phyloP scores from a whole-genome alignment of 2,888 invertebrate species.

The Geotrupes spiniger region DNA sequence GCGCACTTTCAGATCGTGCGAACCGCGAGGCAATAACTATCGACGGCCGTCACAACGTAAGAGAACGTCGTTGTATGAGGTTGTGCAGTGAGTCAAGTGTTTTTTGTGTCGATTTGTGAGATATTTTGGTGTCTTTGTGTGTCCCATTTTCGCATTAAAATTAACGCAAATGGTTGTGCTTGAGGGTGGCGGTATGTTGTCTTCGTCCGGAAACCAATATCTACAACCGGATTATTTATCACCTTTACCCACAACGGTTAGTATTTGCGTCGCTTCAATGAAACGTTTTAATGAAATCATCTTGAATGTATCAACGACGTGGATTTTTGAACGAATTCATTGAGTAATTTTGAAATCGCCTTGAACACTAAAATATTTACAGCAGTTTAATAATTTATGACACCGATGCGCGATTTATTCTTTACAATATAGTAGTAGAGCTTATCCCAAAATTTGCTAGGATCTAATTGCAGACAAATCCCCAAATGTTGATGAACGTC shows the following conservation, averaged over 20 bases:
- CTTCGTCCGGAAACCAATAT: slow-evolving; percentile 90
- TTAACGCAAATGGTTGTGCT: slow-evolving; percentile 76
- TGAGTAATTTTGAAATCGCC: too few species aligned
- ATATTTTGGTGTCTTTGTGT: slow-evolving; percentile 22
- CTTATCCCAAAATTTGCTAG: not conserved
- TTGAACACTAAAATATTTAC: too few species aligned
- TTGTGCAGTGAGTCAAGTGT: slow-evolving; percentile 11
- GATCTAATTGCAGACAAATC: too few species aligned
- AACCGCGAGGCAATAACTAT: slow-evolving; percentile 14
- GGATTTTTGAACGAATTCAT: too few species aligned
- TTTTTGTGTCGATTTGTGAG: slow-evolving; percentile 17
- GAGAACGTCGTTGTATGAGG: slow-evolving; percentile 29
- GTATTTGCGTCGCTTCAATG: slow-evolving; percentile 49
- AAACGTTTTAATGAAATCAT: too few species aligned
- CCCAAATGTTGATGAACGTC: too few species aligned
- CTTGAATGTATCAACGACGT: too few species aligned
- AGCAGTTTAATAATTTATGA: too few species aligned
- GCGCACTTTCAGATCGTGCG: slow-evolving; percentile 24
- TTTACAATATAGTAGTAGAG: too few species aligned
- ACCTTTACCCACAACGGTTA: slow-evolving; percentile 92
- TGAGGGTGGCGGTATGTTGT: slow-evolving; percentile 87
- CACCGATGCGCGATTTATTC: too few species aligned
- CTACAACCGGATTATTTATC: slow-evolving; percentile 94
- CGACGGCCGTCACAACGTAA: slow-evolving; percentile 29
- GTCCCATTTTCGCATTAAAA: slow-evolving; percentile 13